Evolutionary conservation across 1,140 invertebrate species (phyloP).

Genomic region (Xylocopa sonorina): DNA sequence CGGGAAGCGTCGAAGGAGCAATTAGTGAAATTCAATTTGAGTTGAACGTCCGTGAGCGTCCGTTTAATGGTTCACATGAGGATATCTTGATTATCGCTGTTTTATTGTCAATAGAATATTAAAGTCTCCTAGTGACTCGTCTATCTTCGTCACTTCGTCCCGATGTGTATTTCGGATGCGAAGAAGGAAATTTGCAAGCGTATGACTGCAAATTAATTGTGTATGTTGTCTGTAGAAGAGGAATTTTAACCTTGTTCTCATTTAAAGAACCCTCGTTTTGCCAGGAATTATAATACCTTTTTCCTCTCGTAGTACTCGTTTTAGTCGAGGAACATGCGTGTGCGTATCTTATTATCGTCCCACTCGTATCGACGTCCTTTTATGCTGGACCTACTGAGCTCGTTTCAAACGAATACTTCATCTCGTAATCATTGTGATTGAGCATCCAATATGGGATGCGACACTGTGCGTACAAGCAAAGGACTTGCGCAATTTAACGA

Average conservation of each 20-base stretch:
- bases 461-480: neutral
- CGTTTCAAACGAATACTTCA: constrained; percentile 1
- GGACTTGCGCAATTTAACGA: neutral
- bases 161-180: no score
- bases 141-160: no score
- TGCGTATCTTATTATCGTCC: constrained; percentile 14
- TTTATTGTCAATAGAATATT: neutral
- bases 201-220: no score
- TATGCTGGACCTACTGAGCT: constrained; percentile 5
- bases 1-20: neutral
- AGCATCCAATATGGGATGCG: neutral
- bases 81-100: no score
- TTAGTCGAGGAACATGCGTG: neutral
- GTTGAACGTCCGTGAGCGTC: no score
- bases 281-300: neutral
- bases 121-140: no score
- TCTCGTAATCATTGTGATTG: constrained; percentile 4
- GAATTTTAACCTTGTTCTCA: neutral
- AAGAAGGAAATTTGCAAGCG: no score
- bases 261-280: neutral
- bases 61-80: neutral
- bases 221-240: no score
- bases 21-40: constrained; percentile 50
- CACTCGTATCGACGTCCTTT: neutral
- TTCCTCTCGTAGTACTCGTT: constrained; percentile 1